A percentile compares a stretch with the other conserved stretches of the same genome.
Evolutionary conservation across 30 jellyfish, hydroid and myxozoan genomes (phyloP).

Genomic region (Haliclystus octoradiatus): DNA sequence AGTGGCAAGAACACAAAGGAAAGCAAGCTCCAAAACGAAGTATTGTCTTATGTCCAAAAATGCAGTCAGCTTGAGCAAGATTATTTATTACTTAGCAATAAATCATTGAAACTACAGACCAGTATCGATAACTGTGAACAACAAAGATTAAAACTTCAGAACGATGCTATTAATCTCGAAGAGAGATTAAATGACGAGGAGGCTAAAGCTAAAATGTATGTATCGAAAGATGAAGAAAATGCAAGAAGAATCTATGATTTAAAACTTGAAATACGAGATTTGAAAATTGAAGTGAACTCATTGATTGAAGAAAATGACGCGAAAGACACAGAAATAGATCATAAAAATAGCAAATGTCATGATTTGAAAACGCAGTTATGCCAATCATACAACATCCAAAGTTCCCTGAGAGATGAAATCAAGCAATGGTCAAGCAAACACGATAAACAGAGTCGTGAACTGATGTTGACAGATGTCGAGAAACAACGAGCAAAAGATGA

Average conservation of each 20-base stretch:
- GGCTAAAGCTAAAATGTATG: neutral
- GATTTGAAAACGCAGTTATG: neutral
- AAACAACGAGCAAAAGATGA: neutral
- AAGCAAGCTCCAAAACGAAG: slow-evolving; percentile 48
- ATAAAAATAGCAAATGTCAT: neutral
- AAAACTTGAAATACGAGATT: neutral
- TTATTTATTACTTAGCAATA: neutral
- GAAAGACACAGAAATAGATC: neutral
- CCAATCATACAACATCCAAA: too few relatives aligned
- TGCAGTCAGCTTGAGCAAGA: slow-evolving; percentile 21
- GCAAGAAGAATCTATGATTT: neutral
- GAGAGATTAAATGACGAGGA: neutral
- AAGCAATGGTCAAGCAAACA: too few relatives aligned
- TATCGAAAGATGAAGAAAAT: neutral
- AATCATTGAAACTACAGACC: slow-evolving; percentile 1
- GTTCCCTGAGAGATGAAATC: neutral
- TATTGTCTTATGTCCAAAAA: slow-evolving; percentile 40
- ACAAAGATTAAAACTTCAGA: neutral
- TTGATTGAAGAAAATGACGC: neutral
- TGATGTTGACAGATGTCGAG: neutral
- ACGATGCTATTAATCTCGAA: neutral
- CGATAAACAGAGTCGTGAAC: neutral
- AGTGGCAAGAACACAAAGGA: slow-evolving; percentile 48
- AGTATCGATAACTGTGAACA: neutral
- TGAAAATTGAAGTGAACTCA: neutral